Evolutionary conservation across 1,140 invertebrate species (phyloP).

Genomic region (Diploscapter pachys): DNA sequence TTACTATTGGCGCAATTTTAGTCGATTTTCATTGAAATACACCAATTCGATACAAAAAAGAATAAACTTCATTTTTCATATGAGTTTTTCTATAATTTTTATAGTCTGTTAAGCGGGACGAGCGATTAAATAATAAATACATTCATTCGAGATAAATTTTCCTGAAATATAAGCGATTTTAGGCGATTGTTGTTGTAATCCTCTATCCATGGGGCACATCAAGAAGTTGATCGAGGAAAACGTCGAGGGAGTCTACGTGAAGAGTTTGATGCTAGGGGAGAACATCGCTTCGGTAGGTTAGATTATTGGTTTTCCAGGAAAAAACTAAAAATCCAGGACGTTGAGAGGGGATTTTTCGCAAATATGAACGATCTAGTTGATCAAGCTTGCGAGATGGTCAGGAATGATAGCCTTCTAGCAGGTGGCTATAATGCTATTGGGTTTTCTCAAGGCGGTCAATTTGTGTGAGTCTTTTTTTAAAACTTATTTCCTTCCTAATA

Average conservation of each 20-base stretch:
- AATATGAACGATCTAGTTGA: slow-evolving; percentile 72
- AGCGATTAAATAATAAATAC: too few relatives aligned
- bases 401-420: slow-evolving; percentile 70
- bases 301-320: slow-evolving; percentile 1
- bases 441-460: slow-evolving; percentile 94
- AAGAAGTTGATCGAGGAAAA: slow-evolving; percentile 73
- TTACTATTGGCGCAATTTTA: too few relatives aligned
- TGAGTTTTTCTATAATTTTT: too few relatives aligned
- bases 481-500: slow-evolving; percentile 3
- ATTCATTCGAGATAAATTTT: too few relatives aligned
- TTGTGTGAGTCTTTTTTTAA: slow-evolving; percentile 72
- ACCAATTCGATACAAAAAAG: too few relatives aligned
- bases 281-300: slow-evolving; percentile 57
- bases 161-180: slow-evolving; percentile 37
- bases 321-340: slow-evolving; percentile 67
- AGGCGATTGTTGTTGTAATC: slow-evolving; percentile 91
- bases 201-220: slow-evolving; percentile 79
- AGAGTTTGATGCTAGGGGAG: slow-evolving; percentile 78
- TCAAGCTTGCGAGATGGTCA: slow-evolving; percentile 74
- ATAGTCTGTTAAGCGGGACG: too few relatives aligned
- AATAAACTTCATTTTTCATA: too few relatives aligned
- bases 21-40: too few relatives aligned
- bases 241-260: slow-evolving; percentile 77
- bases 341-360: slow-evolving; percentile 83
- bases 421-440: slow-evolving; percentile 91